Conservation (phyloP, 2,797 vertebrate genomes). For the Scolopax bukidnonensis region DNA sequence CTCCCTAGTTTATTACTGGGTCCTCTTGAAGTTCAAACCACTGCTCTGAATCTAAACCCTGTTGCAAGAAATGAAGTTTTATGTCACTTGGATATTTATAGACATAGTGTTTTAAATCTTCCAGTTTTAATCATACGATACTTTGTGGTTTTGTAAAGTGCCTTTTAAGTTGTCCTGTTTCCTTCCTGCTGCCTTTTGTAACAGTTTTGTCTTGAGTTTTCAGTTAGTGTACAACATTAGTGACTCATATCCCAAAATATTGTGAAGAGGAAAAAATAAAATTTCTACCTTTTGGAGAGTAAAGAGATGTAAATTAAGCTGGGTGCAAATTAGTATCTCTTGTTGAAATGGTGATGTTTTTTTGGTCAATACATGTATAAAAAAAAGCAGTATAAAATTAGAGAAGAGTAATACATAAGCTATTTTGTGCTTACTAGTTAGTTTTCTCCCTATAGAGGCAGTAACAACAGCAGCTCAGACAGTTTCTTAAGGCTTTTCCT, state of each 20-base stretch:
- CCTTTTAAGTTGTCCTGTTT: not conserved
- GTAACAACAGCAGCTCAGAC: constrained; percentile 66
- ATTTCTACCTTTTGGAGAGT: not conserved
- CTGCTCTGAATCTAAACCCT: not conserved
- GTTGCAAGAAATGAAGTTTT: not conserved
- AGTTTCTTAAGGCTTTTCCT: constrained; percentile 77
- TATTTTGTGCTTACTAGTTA: constrained; percentile 50
- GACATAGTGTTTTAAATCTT: not conserved
- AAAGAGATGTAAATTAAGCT: not conserved
- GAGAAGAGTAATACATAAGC: not conserved
- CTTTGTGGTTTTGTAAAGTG: not conserved
- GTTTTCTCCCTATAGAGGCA: constrained; percentile 53
- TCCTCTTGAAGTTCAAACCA: not conserved
- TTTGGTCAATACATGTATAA: not conserved
- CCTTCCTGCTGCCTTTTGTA: constrained; percentile 9
- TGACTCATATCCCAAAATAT: constrained; percentile 8
- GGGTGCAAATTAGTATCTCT: not conserved
- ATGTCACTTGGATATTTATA: not conserved
- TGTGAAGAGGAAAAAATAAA: not conserved
- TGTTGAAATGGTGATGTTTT: not conserved
- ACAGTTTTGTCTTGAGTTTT: not conserved
- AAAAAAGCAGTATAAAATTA: not conserved
- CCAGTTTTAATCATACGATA: not conserved
- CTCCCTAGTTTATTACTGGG: not conserved
- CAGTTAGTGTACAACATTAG: not conserved